Evolutionary conservation across 2,797 vertebrate genomes (phyloP).

Genomic region (Netta rufina): DNA sequence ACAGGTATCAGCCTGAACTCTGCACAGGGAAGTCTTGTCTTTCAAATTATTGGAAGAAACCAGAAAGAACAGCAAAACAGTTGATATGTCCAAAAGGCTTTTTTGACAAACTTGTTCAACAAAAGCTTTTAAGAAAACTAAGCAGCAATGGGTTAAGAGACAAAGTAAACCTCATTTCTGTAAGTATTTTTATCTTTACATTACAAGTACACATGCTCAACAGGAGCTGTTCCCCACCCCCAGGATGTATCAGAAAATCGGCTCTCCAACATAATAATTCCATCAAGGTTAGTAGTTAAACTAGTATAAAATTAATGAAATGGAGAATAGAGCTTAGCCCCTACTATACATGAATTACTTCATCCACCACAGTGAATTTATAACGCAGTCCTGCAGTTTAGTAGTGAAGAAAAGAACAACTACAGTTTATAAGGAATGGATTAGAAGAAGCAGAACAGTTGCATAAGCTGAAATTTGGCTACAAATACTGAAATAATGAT

Average conservation of each 20-base stretch:
- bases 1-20: background rate
- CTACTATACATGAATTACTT: background rate
- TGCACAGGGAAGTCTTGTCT: background rate
- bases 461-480: background rate
- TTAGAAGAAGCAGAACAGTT: background rate
- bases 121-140: background rate
- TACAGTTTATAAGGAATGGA: background rate
- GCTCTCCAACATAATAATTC: background rate
- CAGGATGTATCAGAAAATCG: background rate
- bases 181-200: background rate
- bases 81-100: background rate
- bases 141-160: background rate
- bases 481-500: background rate
- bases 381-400: background rate
- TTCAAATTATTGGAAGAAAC: background rate
- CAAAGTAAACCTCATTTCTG: background rate
- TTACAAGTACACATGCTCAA: background rate
- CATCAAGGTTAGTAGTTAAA: background rate
- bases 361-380: background rate
- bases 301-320: background rate
- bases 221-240: fast-evolving
- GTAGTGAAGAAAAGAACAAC: background rate
- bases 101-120: background rate
- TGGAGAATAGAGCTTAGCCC: background rate
- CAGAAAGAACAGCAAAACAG: background rate